Evolutionary conservation across 2,113 vertebrate species (phyloP), one percentile per base, ranked within the genome.

Genomic region (Pseudorhombus dupliciocellatus): DNA sequence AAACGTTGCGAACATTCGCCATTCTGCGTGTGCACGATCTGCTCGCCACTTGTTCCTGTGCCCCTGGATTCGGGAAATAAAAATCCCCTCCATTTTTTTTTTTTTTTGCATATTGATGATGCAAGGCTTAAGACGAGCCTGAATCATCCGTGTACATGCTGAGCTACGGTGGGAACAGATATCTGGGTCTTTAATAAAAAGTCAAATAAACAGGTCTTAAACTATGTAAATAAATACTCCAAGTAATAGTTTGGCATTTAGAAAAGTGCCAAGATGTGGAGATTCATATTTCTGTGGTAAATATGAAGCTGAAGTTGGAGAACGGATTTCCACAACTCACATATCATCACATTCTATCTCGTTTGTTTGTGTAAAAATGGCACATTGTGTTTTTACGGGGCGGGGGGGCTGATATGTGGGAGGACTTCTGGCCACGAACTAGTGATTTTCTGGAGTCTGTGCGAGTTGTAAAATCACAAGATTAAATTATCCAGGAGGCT

Each of bases 71-170:
- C 10, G 10, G 34, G 34, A 37, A 34, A 59, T 24, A 46, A 60
- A 66, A 42, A 25, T 42, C 20, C 5, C 34, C 10, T 37, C 11
- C 3, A 37, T 24, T 4, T 24, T 21, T 21, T 21, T 21, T 21
- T 21, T 50, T 50, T 66, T 50, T 48, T 72, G 62, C 26, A 25
- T n/a, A 1, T 7, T 52, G 11, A 44, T 28, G 40, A 25, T 64
- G 26, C 24, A 20, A 64, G 25, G 26, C 37, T 54, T 16, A 14
- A 34, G 46, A 24, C n/a, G 55, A n/a, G 40, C 24, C 50, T 56
- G 66, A 75, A 70, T 75, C 66, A 75, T 66, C 48, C 3, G 44
- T 59, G n/a, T 20, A 46, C 31, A 66, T 50, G 15, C 40, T 65
- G 65, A 68, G 44, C 14, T 34, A 52, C 26, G 14, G 12, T 58